Evolutionary conservation across 2,797 vertebrate species (phyloP).

Genomic region (Sphenopsis melanotis): DNA sequence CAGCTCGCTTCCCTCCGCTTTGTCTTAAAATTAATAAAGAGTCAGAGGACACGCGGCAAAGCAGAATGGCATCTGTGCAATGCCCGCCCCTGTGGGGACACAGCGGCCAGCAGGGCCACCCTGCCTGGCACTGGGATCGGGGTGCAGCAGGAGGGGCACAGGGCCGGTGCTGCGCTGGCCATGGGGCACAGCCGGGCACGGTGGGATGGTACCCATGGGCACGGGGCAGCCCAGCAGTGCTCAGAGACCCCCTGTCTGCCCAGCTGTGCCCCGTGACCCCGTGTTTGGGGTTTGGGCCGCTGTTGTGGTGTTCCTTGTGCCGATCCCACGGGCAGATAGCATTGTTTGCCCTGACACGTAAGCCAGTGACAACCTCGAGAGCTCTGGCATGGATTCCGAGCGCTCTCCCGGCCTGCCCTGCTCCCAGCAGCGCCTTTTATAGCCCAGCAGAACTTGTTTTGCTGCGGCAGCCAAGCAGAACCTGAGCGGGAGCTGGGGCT

Average conservation of each 20-base stretch:
- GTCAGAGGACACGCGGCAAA: not conserved
- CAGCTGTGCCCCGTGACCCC: not conserved
- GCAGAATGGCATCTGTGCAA: constrained; percentile 11
- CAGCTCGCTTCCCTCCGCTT: constrained; percentile 30
- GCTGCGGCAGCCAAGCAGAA: constrained; percentile 39
- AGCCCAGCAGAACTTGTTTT: constrained; percentile 61
- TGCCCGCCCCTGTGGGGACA: not conserved
- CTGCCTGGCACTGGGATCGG: accelerated
- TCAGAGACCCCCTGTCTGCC: not conserved
- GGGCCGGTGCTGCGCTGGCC: not conserved
- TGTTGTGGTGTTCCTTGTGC: constrained; percentile 32
- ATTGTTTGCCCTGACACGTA: constrained; percentile 60
- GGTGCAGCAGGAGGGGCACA: accelerated
- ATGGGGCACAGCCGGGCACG: accelerated
- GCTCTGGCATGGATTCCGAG: constrained; percentile 40
- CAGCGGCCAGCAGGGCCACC: accelerated
- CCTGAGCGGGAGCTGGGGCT: not conserved
- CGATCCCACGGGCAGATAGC: constrained; percentile 36
- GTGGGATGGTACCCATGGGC: accelerated
- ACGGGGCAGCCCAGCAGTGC: accelerated
- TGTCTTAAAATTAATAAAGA: not conserved
- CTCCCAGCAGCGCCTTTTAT: constrained; percentile 38
- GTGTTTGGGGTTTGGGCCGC: constrained; percentile 11
- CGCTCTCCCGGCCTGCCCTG: constrained; percentile 1
- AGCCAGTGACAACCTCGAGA: constrained; percentile 29